Conservation (phyloP, 2,888 invertebrate genomes). For the Micoletzkya japonica region DNA sequence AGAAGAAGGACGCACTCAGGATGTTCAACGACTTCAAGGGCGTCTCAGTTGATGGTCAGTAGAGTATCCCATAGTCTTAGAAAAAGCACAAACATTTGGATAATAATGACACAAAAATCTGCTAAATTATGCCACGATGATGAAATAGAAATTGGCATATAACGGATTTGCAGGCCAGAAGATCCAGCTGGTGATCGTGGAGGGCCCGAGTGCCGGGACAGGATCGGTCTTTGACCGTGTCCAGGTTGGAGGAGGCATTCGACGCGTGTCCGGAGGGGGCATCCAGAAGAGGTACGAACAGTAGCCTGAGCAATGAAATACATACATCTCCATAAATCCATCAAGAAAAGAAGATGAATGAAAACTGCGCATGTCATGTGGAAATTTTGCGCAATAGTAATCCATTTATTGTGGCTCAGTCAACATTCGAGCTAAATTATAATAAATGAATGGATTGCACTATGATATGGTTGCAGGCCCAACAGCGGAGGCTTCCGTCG, state of each 20-base stretch:
- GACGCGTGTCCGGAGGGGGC: constrained; percentile 15
- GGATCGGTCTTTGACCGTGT: constrained; percentile 15
- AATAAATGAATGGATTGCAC: too few species aligned
- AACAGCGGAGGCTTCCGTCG: neutral
- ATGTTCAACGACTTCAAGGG: constrained; percentile 37
- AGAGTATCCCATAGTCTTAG: neutral
- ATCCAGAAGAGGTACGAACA: constrained; percentile 17
- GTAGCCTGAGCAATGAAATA: too few species aligned
- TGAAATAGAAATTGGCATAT: neutral
- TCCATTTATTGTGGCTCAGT: too few species aligned
- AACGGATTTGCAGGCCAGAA: constrained; percentile 6
- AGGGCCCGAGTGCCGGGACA: neutral
- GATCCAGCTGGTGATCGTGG: constrained; percentile 18
- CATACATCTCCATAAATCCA: too few species aligned
- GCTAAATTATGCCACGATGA: neutral
- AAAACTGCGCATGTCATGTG: too few species aligned
- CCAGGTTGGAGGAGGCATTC: neutral
- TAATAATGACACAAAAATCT: neutral
- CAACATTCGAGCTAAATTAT: too few species aligned
- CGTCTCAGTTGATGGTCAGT: constrained; percentile 41
- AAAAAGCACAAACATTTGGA: neutral
- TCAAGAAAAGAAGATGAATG: too few species aligned
- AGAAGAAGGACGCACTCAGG: constrained; percentile 39
- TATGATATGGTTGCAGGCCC: too few species aligned
- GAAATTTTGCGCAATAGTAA: too few species aligned